Conservation (phyloP, 2,888 invertebrate genomes). For the Oscheius sp. region DNA sequence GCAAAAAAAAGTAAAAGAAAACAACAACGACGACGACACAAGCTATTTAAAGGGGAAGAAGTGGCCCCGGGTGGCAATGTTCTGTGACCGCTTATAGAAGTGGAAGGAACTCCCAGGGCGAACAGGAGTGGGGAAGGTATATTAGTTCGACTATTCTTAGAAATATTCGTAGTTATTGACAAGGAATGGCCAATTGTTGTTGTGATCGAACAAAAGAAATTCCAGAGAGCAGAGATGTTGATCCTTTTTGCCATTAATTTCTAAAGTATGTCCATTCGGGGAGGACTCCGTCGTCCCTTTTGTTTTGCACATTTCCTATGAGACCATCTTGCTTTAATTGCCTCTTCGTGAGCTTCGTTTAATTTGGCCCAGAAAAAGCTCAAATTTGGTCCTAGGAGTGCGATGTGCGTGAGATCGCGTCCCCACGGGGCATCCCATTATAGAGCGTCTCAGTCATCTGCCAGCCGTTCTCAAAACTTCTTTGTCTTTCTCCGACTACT, state of each 20-base stretch:
- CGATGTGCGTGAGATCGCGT: conserved; percentile 1
- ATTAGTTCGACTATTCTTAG: too few relatives aligned
- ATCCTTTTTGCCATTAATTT: conserved; percentile 5
- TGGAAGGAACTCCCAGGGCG: too few relatives aligned
- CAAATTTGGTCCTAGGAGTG: conserved; percentile 3
- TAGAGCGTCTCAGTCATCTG: conserved; percentile 28
- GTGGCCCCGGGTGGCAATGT: background rate
- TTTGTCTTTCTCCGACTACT: background rate
- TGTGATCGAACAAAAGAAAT: too few relatives aligned
- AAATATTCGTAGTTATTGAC: too few relatives aligned
- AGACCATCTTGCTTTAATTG: conserved; percentile 23
- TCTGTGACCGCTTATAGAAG: background rate
- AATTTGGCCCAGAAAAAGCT: conserved; percentile 26
- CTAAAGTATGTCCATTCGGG: background rate
- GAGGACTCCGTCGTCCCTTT: background rate
- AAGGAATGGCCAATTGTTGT: too few relatives aligned
- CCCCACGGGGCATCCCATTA: conserved; percentile 25
- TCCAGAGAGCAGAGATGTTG: too few relatives aligned
- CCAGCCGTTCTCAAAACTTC: conserved; percentile 19
- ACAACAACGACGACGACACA: background rate
- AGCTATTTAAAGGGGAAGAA: background rate
- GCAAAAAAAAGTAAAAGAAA: background rate
- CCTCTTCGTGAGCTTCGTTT: conserved; percentile 21
- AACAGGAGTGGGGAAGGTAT: too few relatives aligned
- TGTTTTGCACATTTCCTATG: conserved; percentile 26